phyloP scores from a whole-genome alignment of 1,140 invertebrate genomes.

The Eriosoma lanigerum region DNA sequence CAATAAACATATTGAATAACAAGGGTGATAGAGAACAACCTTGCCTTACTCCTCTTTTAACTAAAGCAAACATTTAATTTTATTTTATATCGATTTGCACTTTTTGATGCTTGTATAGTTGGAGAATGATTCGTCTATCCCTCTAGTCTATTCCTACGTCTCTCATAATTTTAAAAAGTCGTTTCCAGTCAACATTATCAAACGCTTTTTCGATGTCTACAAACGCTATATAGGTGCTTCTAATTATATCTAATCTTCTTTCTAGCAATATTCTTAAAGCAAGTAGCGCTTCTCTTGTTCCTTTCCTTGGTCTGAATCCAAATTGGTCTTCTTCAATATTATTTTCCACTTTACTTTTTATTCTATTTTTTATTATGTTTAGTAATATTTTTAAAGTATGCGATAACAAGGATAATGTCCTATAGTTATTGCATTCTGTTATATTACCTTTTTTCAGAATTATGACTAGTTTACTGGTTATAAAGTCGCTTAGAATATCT shows the following conservation, averaged over 20 bases:
- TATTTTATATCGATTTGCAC: background rate
- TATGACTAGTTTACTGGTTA: slow-evolving; percentile 18
- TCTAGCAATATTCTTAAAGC: too few relatives aligned
- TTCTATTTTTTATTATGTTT: slow-evolving; percentile 31
- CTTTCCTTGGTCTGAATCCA: slow-evolving; percentile 20
- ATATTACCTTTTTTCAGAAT: slow-evolving; percentile 22
- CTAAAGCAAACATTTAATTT: background rate
- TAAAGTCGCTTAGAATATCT: slow-evolving; percentile 34
- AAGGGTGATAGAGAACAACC: background rate
- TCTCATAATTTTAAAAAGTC: slow-evolving; percentile 2
- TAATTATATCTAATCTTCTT: too few relatives aligned
- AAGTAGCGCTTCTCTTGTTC: slow-evolving; percentile 20
- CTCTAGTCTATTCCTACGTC: background rate
- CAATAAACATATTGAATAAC: slow-evolving; percentile 53
- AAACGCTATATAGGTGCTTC: too few relatives aligned
- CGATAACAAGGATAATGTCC: slow-evolving; percentile 29
- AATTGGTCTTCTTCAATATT: slow-evolving; percentile 36
- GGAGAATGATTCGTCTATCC: background rate
- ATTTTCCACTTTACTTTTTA: slow-evolving; percentile 16
- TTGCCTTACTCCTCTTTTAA: background rate
- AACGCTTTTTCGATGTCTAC: too few relatives aligned
- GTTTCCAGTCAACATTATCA: background rate
- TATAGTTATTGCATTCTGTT: slow-evolving; percentile 28
- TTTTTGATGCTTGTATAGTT: slow-evolving; percentile 15
- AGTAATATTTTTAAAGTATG: too few relatives aligned